A percentile compares a stretch with the other conserved stretches of the same genome.
Evolutionary conservation across 2,113 vertebrate genomes (phyloP).

Genomic region (Himantopus leucocephalus): DNA sequence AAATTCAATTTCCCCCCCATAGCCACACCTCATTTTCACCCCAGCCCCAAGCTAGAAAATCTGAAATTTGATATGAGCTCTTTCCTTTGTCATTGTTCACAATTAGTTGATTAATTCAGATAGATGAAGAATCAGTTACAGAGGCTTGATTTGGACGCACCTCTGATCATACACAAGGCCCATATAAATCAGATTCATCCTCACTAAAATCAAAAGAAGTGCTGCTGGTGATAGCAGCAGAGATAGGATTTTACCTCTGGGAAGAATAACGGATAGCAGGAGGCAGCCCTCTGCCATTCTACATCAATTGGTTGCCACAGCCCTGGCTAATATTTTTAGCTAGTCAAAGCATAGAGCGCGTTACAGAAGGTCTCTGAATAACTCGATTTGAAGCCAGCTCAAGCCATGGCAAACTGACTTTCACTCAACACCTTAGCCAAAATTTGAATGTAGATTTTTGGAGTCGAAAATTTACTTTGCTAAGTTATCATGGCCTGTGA

Average conservation of each 20-base stretch:
- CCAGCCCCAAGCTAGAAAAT: neutral
- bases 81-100: neutral
- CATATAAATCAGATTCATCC: neutral
- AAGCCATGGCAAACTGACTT: neutral
- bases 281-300: neutral
- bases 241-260: slow-evolving; percentile 10
- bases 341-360: neutral
- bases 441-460: neutral
- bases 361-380: neutral
- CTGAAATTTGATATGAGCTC: neutral
- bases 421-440: neutral
- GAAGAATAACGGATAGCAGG: neutral
- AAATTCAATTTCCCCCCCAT: neutral
- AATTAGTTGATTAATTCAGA: neutral
- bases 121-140: neutral
- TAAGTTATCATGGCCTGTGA: neutral
- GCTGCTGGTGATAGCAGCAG: neutral
- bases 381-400: neutral
- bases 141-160: neutral
- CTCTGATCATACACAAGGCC: neutral
- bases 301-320: neutral
- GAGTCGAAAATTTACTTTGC: neutral
- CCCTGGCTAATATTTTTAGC: neutral
- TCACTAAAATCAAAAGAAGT: neutral
- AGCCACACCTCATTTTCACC: neutral